A percentile compares a stretch with the other conserved stretches of the same genome.
These are phyloP conservation scores for Oryzias melastigma DNA, from an alignment of 2,113 vertebrate species.

Conservation along the genomic window DNA sequence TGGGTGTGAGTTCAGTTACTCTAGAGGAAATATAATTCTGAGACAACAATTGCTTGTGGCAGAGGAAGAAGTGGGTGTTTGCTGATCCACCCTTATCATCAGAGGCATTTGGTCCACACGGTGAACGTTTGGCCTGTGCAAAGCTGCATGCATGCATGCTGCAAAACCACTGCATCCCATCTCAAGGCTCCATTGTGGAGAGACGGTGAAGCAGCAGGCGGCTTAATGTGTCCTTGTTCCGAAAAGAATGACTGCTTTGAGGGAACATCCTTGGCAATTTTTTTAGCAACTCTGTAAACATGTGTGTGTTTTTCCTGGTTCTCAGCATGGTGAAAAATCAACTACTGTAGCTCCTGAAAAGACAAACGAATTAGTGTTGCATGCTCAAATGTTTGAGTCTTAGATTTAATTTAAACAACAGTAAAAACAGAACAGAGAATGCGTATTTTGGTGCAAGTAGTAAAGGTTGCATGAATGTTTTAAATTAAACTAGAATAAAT, in stretches of 20 bases:
- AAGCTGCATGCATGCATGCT: constrained; percentile 11
- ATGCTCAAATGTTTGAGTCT: too few species aligned
- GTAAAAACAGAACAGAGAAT: too few species aligned
- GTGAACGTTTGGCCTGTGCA: constrained; percentile 31
- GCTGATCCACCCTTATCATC: constrained; percentile 18
- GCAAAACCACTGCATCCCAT: constrained; percentile 18
- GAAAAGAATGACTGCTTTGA: constrained; percentile 23
- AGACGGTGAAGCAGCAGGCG: constrained; percentile 3
- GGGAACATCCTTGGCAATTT: constrained; percentile 38
- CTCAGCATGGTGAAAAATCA: constrained; percentile 18
- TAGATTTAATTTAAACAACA: too few species aligned
- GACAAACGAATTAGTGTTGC: too few species aligned
- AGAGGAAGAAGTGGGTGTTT: constrained; percentile 22
- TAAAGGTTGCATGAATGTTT: too few species aligned
- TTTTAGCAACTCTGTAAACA: constrained; percentile 10
- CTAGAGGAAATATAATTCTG: constrained; percentile 15
- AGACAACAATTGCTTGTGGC: constrained; percentile 3
- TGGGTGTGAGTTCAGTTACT: constrained; percentile 13
- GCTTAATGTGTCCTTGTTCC: constrained; percentile 16
- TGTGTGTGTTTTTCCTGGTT: constrained; percentile 9
- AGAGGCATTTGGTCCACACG: neutral
- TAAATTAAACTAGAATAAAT: too few species aligned
- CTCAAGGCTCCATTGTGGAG: constrained; percentile 13
- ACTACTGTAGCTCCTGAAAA: too few species aligned
- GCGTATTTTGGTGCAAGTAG: too few species aligned